phyloP scores from a whole-genome alignment of 2,888 invertebrate species.

The Eupithecia centaureata region DNA sequence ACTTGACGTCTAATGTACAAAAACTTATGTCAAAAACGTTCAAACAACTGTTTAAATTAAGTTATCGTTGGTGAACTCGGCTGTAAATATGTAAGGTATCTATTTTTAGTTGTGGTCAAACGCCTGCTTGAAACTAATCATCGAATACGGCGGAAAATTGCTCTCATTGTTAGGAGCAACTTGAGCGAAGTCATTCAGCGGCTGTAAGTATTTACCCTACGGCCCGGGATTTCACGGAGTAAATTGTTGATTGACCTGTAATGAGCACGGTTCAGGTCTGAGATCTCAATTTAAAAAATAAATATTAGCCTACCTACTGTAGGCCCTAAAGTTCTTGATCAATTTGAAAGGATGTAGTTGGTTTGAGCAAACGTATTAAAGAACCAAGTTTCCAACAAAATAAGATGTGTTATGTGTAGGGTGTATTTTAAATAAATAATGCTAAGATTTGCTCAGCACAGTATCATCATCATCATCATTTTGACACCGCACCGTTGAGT shows the following conservation, averaged over 20 bases:
- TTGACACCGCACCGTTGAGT: too few relatives aligned
- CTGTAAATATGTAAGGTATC: too few relatives aligned
- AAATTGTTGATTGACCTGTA: slow-evolving; percentile 44
- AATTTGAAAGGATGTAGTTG: slow-evolving; percentile 31
- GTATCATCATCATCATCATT: too few relatives aligned
- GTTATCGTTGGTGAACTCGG: too few relatives aligned
- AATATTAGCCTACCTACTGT: slow-evolving; percentile 18
- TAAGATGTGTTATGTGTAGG: too few relatives aligned
- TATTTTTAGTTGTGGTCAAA: background rate
- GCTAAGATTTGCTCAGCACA: too few relatives aligned
- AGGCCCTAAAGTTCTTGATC: slow-evolving; percentile 16
- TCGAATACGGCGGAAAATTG: slow-evolving; percentile 46
- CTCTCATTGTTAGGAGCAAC: slow-evolving; percentile 49
- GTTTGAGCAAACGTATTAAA: slow-evolving; percentile 34
- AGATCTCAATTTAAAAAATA: slow-evolving; percentile 27
- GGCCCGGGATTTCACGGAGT: slow-evolving; percentile 48
- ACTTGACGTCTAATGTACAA: too few relatives aligned
- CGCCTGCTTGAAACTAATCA: slow-evolving; percentile 52
- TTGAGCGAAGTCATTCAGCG: slow-evolving; percentile 41
- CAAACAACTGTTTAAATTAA: too few relatives aligned
- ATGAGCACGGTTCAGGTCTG: slow-evolving; percentile 12
- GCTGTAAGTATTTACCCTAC: slow-evolving; percentile 38
- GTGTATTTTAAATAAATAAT: too few relatives aligned
- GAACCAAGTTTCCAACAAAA: slow-evolving; percentile 28
- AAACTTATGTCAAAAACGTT: too few relatives aligned